Evolutionary conservation across 2,113 vertebrate species (phyloP).

Genomic region (Cyanistes caeruleus): DNA sequence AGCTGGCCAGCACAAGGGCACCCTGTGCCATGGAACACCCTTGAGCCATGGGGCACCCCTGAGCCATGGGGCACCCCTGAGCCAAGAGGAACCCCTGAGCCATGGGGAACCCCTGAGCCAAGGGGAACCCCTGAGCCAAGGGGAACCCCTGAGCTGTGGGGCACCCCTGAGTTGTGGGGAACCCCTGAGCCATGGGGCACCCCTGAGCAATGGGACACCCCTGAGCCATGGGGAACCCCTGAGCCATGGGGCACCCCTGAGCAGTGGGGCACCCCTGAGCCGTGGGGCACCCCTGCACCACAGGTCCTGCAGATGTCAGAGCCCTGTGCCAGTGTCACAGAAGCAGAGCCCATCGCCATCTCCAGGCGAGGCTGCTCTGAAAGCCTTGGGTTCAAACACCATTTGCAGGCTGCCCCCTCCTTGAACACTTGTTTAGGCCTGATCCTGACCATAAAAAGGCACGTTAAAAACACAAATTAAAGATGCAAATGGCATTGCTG

Average conservation of each 20-base stretch:
- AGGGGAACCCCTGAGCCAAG: neutral
- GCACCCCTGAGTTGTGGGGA: neutral
- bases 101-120: neutral
- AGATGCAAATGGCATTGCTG: neutral
- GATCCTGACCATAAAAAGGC: neutral
- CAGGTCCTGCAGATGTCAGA: neutral
- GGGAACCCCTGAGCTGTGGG: neutral
- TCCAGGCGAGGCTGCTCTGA: neutral
- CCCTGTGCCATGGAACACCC: neutral
- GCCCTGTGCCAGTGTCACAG: neutral
- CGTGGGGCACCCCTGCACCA: rapidly evolving
- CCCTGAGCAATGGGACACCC: neutral
- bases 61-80: too few relatives aligned
- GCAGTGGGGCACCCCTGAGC: neutral
- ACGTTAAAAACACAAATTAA: neutral
- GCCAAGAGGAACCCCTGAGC: too few relatives aligned
- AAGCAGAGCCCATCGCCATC: neutral
- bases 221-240: neutral
- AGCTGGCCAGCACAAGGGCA: neutral
- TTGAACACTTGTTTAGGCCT: neutral
- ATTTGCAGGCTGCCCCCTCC: neutral
- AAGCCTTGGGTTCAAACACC: neutral
- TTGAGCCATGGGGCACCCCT: too few relatives aligned
- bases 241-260: neutral
- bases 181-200: neutral